Evolutionary conservation across 2,797 vertebrate species (phyloP).

Genomic region (Sebastolobus altivelis): DNA sequence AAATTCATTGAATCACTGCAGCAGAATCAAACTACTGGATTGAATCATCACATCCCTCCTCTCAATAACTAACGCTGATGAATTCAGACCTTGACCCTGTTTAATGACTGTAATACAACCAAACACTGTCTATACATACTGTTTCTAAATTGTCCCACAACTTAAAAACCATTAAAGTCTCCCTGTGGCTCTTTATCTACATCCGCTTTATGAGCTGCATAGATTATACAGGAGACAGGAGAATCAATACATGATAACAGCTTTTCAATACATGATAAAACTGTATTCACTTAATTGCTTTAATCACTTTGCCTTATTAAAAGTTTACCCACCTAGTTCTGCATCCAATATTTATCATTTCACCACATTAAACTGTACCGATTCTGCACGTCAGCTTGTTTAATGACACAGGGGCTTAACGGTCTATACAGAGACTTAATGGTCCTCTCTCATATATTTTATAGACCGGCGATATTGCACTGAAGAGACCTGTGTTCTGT

Average conservation of each 20-base stretch:
- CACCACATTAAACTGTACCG: constrained; percentile 32
- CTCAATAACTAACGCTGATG: constrained; percentile 26
- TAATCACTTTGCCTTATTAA: constrained; percentile 45
- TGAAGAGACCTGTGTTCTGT: constrained; percentile 46
- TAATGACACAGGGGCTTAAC: constrained; percentile 65
- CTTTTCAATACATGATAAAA: constrained; percentile 40
- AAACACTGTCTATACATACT: background rate
- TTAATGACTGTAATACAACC: background rate
- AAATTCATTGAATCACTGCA: background rate
- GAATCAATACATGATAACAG: constrained; percentile 64
- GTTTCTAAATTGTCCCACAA: constrained; percentile 44
- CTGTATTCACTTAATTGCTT: constrained; percentile 42
- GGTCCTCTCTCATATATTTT: constrained; percentile 53
- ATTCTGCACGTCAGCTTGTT: constrained; percentile 48
- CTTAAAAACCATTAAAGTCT: constrained; percentile 42
- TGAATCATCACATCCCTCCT: background rate
- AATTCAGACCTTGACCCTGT: constrained; percentile 13
- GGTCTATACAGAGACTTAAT: constrained; percentile 62
- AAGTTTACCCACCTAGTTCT: constrained; percentile 10
- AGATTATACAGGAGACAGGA: constrained; percentile 23
- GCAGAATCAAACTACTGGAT: constrained; percentile 5
- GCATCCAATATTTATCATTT: constrained; percentile 40
- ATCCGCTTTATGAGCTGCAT: constrained; percentile 49
- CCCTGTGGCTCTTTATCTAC: constrained; percentile 50
- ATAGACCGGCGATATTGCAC: constrained; percentile 44